Evolutionary conservation across 2,888 invertebrate genomes (phyloP).

Genomic region (Nesidiocoris tenuis): DNA sequence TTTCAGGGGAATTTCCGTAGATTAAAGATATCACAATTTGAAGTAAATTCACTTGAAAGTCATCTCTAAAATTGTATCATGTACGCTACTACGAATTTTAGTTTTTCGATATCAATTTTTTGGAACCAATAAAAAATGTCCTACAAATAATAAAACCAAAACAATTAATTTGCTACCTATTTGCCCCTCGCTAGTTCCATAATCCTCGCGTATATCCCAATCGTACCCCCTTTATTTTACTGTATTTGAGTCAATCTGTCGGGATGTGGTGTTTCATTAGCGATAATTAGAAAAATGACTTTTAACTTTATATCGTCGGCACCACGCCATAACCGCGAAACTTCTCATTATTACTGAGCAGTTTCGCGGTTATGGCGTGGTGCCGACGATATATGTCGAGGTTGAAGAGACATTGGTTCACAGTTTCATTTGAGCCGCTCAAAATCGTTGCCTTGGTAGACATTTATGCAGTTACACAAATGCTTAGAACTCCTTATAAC

Average conservation of each 20-base stretch:
- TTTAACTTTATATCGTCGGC: neutral
- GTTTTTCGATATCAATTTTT: neutral
- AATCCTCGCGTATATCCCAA: no score
- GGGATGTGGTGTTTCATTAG: constrained; percentile 11
- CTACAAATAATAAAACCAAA: constrained; percentile 5
- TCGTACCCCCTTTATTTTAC: constrained; percentile 12
- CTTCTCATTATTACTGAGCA: no score
- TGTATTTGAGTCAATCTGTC: constrained; percentile 30
- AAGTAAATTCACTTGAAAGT: no score
- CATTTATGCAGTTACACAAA: neutral
- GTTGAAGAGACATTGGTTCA: constrained; percentile 48
- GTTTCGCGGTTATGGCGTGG: no score
- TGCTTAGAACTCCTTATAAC: no score
- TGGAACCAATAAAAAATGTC: neutral
- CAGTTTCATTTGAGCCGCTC: constrained; percentile 37
- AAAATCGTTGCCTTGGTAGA: neutral
- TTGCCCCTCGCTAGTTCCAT: no score
- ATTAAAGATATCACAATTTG: no score
- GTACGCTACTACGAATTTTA: constrained; percentile 1
- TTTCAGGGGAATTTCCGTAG: no score
- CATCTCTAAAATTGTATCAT: no score
- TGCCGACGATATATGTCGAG: no score
- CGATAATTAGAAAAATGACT: constrained; percentile 29
- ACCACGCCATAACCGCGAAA: no score
- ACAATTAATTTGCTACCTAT: no score